Percentiles rank a stretch among this genome's conserved stretches.
Evolutionary conservation across 2,888 invertebrate species (phyloP).

Genomic region (Volucella bombylans): DNA sequence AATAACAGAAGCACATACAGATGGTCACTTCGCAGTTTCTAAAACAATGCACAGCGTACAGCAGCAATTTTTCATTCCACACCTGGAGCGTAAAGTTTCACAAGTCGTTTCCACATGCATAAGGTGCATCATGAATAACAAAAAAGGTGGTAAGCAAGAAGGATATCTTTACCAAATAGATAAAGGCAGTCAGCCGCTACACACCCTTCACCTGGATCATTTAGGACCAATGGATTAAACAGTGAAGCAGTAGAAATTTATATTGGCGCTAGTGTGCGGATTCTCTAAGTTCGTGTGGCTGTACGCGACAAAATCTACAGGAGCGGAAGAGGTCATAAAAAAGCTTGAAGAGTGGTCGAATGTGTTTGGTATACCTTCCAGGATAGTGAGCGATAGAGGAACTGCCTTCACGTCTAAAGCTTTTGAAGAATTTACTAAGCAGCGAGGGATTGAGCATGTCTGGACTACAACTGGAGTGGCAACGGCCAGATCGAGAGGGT

Average conservation of each 20-base stretch:
- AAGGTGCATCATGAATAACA: constrained; percentile 21
- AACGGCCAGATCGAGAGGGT: no score
- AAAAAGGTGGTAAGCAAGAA: constrained; percentile 17
- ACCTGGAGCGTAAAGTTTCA: constrained; percentile 19
- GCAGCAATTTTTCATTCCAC: constrained; percentile 36
- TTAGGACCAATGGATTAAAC: constrained; percentile 19
- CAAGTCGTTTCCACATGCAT: background rate
- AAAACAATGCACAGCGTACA: constrained; percentile 27
- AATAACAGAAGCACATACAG: constrained; percentile 55
- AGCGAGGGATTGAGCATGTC: constrained; percentile 33
- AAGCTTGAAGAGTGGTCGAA: constrained; percentile 25
- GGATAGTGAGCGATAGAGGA: constrained; percentile 29
- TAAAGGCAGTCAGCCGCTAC: constrained; percentile 20
- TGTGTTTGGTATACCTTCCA: constrained; percentile 37
- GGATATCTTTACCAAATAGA: constrained; percentile 19
- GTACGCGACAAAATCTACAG: constrained; percentile 28
- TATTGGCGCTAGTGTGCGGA: constrained; percentile 18
- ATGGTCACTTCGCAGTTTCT: constrained; percentile 55
- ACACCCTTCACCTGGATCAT: constrained; percentile 42
- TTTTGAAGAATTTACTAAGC: constrained; percentile 36
- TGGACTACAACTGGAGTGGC: constrained; percentile 42
- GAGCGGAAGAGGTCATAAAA: constrained; percentile 15
- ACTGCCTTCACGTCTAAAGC: constrained; percentile 49
- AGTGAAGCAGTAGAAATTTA: constrained; percentile 39
- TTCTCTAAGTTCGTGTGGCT: constrained; percentile 7